These are phyloP conservation scores for Venustaconcha ellipsiformis DNA, from an alignment of 1,140 invertebrate species.

Conservation along the genomic window DNA sequence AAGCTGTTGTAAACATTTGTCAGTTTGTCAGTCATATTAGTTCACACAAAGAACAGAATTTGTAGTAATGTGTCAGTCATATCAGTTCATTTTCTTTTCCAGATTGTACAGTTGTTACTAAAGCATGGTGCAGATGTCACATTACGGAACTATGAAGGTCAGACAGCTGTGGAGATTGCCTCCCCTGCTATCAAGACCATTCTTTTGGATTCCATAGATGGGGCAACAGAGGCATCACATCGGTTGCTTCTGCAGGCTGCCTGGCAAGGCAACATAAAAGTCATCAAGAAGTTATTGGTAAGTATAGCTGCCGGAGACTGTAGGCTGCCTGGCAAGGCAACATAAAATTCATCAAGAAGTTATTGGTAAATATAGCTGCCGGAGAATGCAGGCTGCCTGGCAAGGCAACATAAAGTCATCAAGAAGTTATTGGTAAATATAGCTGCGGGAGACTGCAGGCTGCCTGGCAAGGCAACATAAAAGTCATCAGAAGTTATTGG, in stretches of 20 bases:
- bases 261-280: conserved; percentile 63
- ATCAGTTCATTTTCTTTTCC: conserved; percentile 16
- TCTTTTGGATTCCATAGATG: conserved; percentile 60
- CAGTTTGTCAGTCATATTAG: too few relatives aligned
- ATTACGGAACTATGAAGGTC: conserved; percentile 61
- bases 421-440: conserved; percentile 59
- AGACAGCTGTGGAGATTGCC: conserved; percentile 64
- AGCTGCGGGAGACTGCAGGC: too few relatives aligned
- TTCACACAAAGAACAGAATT: too few relatives aligned
- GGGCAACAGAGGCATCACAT: conserved; percentile 50
- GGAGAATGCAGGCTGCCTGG: conserved; percentile 65
- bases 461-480: conserved; percentile 64
- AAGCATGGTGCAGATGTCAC: conserved; percentile 65
- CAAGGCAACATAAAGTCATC: conserved; percentile 62
- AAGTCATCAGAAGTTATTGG: conserved; percentile 59
- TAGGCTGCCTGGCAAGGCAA: conserved; percentile 30
- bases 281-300: conserved; percentile 61
- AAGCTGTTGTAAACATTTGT: too few relatives aligned
- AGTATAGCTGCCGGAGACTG: conserved; percentile 6
- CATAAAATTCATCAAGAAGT: conserved; percentile 51
- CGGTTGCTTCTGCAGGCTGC: conserved; percentile 61
- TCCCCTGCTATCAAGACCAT: conserved; percentile 56
- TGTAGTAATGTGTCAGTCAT: too few relatives aligned
- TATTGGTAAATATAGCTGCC: too few relatives aligned
- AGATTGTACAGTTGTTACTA: conserved; percentile 65